Evolutionary conservation across 2,797 vertebrate species (phyloP), one percentile per base, ranked within the genome.

Genomic region (Eulemur mongoz): DNA sequence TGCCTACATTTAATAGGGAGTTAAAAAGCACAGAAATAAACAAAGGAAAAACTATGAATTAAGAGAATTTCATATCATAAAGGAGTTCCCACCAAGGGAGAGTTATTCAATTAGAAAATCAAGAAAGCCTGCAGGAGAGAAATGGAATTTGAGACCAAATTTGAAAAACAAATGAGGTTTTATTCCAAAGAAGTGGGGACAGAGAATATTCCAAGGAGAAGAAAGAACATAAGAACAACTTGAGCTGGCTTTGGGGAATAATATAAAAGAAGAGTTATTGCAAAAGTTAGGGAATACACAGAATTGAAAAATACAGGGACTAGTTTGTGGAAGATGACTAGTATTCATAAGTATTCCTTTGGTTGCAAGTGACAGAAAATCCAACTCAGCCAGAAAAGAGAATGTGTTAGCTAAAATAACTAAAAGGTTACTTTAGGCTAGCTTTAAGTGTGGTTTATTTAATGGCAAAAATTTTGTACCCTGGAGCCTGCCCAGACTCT

Each of bases 71-170:
- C 23, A 22, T 32, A 69, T 50, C 35, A 84, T 40, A 52, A 86
- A 89, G 32, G n/a, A 59, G 12, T 88, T 91, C 9, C 15, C 35
- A 92, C 27, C 10, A 81, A 59, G 17, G 1, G 30, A 11, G 11
- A 45, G 30, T 1, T 32, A 17, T 69, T 91, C 73, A 67, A 45
- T 17, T 73, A 7, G 3, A 89, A 18, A 7, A 59, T 85, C 40
- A 91, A 69, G 40, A 59, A 92, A 82, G 18, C 0, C 52, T 81
- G 92, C 40, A 48, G 86, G 52, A 91, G 57, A 7, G 38, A 91
- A 57, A 85, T 78, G 18, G 7, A 94, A 85, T 65, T 76, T 91
- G 57, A 94, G 20, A 67, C 20, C 9, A n/a, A 94, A 93, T 72
- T 61, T 89, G 61, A 79, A 70, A 43, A 78, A 59, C 50, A 20